A percentile compares a stretch with the other conserved stretches of the same genome.
Conservation (phyloP, 1,140 invertebrate genomes). For the Drosophila cardini region DNA sequence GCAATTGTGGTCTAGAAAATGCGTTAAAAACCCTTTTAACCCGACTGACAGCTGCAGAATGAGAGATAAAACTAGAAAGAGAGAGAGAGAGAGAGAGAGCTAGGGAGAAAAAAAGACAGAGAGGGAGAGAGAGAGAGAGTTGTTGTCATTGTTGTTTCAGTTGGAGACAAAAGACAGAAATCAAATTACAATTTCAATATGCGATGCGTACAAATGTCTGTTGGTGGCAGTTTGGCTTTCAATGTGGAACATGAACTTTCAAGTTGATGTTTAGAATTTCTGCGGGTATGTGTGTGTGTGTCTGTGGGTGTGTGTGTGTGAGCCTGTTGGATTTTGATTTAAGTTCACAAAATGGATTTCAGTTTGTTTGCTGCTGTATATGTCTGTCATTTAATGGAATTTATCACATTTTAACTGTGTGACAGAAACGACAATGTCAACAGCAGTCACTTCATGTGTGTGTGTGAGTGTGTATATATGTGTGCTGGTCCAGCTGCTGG, state of each 20-base stretch:
- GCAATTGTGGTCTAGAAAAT: background rate
- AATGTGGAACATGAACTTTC: constrained; percentile 75
- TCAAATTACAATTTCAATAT: constrained; percentile 83
- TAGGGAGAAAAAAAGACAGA: too few species aligned
- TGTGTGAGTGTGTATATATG: background rate
- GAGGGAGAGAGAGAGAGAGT: constrained; percentile 60
- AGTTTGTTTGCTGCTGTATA: constrained; percentile 35
- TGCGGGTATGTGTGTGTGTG: constrained; percentile 21
- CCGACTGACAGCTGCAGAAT: constrained; percentile 3
- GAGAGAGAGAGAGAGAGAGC: background rate
- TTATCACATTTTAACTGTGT: constrained; percentile 82
- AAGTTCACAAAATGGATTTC: constrained; percentile 73
- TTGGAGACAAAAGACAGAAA: constrained; percentile 73
- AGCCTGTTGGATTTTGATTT: constrained; percentile 70
- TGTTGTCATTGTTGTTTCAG: constrained; percentile 24
- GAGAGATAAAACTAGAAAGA: constrained; percentile 14
- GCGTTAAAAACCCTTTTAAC: background rate
- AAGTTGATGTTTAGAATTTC: constrained; percentile 69
- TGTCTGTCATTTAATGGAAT: constrained; percentile 78
- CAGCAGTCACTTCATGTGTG: constrained; percentile 21
- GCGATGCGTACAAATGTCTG: constrained; percentile 80
- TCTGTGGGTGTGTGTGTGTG: constrained; percentile 7
- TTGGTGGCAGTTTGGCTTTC: constrained; percentile 74
- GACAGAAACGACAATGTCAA: constrained; percentile 69
- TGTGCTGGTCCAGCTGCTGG: constrained; percentile 39